phyloP scores from a whole-genome alignment of 2,888 invertebrate species.

The Barypeithes pellucidus region DNA sequence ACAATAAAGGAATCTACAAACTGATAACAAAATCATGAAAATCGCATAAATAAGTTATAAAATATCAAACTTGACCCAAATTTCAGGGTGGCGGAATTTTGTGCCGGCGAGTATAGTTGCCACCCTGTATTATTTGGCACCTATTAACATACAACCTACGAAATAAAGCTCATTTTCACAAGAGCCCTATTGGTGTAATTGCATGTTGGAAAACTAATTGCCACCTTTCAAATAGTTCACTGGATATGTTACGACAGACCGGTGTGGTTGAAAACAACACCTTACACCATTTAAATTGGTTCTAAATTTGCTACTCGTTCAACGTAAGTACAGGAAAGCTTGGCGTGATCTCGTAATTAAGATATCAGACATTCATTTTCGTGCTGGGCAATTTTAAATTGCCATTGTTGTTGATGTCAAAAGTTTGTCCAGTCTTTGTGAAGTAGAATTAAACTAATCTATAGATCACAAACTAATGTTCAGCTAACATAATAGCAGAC shows the following conservation, averaged over 20 bases:
- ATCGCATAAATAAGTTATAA: no score
- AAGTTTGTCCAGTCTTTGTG: background rate
- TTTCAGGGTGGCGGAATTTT: no score
- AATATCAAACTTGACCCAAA: no score
- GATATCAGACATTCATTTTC: constrained; percentile 28
- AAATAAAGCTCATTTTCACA: background rate
- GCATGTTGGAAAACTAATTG: constrained; percentile 22
- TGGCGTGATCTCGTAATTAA: constrained; percentile 41
- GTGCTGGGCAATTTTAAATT: constrained; percentile 4
- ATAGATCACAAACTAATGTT: no score
- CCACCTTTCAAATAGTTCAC: constrained; percentile 33
- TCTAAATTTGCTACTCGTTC: constrained; percentile 25
- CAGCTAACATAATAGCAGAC: no score
- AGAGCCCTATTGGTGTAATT: constrained; percentile 25
- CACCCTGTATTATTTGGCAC: no score
- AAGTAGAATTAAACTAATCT: background rate
- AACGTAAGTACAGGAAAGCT: constrained; percentile 14
- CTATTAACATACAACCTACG: background rate
- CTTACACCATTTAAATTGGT: constrained; percentile 45
- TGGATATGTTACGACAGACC: constrained; percentile 41
- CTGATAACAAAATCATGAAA: no score
- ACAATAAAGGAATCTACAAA: no score
- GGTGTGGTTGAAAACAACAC: constrained; percentile 48
- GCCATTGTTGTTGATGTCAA: background rate
- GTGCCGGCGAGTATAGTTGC: no score